phyloP scores from a whole-genome alignment of 2,888 invertebrate species.

The Pinctada fucata region DNA sequence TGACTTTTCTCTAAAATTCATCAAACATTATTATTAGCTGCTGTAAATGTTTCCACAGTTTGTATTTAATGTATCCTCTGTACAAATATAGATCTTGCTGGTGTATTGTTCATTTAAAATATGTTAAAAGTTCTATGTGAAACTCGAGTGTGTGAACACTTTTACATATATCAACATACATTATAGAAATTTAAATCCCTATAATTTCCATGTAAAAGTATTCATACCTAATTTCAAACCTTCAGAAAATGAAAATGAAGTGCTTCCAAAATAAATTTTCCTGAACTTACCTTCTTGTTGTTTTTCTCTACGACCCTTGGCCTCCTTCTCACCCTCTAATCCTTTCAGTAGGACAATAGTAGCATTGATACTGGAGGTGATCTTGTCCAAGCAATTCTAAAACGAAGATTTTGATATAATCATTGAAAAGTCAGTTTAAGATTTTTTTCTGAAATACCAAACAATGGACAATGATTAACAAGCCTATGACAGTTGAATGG shows the following conservation, averaged over 20 bases:
- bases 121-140: neutral
- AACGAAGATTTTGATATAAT: slow-evolving; percentile 9
- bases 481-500: too few species aligned
- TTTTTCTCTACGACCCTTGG: slow-evolving; percentile 47
- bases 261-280: too few species aligned
- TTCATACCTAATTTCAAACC: neutral
- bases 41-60: too few species aligned
- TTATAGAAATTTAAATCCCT: neutral
- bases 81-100: too few species aligned
- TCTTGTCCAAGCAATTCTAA: slow-evolving; percentile 67
- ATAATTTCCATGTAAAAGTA: too few species aligned
- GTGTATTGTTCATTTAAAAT: too few species aligned
- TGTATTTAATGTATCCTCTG: too few species aligned
- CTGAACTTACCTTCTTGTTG: slow-evolving; percentile 44
- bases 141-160: neutral
- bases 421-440: too few species aligned
- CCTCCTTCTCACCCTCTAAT: slow-evolving; percentile 67
- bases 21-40: too few species aligned
- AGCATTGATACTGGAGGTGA: slow-evolving; percentile 65
- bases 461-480: too few species aligned
- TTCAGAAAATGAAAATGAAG: neutral
- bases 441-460: too few species aligned
- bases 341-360: slow-evolving; percentile 70
- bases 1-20: neutral
- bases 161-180: neutral